Base-by-base conservation (phyloP, 2,888 invertebrate genomes). In the Eurytoma adleriae region DNA sequence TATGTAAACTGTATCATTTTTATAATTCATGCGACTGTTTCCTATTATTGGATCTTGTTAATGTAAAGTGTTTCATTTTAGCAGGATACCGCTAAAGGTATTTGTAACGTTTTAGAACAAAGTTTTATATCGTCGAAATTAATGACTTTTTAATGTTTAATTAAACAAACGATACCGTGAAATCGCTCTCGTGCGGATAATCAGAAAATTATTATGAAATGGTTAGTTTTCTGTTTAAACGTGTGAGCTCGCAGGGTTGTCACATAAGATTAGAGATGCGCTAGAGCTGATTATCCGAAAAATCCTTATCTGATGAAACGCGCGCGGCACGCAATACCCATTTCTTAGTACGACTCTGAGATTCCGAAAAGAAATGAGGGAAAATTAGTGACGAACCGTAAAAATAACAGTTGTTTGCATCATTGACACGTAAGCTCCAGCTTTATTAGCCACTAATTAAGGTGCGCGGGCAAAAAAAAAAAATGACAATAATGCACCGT, bases 371-470 rank as follows among this genome's bases (percentile, higher is more conserved):
- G 30, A 3, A 67, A 64, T 48, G n/a, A 54, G 13, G n/a, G n/a
- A 30, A 50, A 61, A 59, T 5, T 20, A 2, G 50, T 40, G 40
- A 24, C 64, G 20, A 48, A 64, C 69, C 70, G 77, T 64, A 70
- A 77, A 69, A 77, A 77, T 61, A 77, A 77, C 77, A 77, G 77
- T 77, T 64, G 64, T 67, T 56, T 40, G 40, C 40, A 40, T 67
- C 66, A 78, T 78, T 78, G 71, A 78, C 78, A 59, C 72, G 54
- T 57, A 40, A 59, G 71, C 66, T 48, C 64, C 57, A 48, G 50
- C 50, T 71, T 24, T 70, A 66, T 64, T 66, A 64, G 14, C 4
- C 16, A 20, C 72, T 78, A 78, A 78, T 72, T 78, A 78, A 78
- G 72, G 57, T 16, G 20, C 59, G 54, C 16, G 3, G 56, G 27